phyloP scores from a whole-genome alignment of 2,888 invertebrate genomes.

The Agriopis aurantiaria region DNA sequence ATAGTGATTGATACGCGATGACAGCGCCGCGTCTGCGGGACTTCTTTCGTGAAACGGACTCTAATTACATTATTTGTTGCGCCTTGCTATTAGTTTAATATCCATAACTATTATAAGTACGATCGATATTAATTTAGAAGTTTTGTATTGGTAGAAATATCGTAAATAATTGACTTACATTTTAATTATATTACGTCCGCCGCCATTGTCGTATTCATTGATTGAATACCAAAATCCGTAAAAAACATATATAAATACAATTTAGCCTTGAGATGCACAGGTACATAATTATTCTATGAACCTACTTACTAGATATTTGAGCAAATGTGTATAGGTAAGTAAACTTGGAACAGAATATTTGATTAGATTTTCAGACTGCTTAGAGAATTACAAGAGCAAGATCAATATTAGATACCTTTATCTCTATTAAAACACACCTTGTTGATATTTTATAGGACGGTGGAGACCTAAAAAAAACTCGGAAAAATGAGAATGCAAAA shows the following conservation, averaged over 20 bases:
- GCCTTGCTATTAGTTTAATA: no score
- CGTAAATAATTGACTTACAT: no score
- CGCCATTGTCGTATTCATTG: background rate
- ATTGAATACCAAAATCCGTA: background rate
- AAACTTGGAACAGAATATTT: constrained; percentile 22
- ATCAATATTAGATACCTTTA: constrained; percentile 2
- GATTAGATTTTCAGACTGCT: constrained; percentile 18
- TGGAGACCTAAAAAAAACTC: no score
- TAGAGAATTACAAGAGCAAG: constrained; percentile 4
- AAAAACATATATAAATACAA: background rate
- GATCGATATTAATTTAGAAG: no score
- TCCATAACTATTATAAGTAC: no score
- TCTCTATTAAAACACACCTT: background rate
- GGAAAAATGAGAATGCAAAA: no score
- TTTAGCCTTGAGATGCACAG: constrained; percentile 3
- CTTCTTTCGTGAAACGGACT: no score
- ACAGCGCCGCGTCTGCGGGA: no score
- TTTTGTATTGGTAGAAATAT: no score
- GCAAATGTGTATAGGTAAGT: background rate
- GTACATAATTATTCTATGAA: background rate
- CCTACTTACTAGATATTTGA: constrained; percentile 7
- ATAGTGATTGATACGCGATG: no score
- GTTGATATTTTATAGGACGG: no score
- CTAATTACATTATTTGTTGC: no score
- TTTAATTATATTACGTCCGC: background rate